These are phyloP conservation scores for Telmatochromis brichardi DNA, from an alignment of 2,113 vertebrate genomes.

Conservation along the genomic window DNA sequence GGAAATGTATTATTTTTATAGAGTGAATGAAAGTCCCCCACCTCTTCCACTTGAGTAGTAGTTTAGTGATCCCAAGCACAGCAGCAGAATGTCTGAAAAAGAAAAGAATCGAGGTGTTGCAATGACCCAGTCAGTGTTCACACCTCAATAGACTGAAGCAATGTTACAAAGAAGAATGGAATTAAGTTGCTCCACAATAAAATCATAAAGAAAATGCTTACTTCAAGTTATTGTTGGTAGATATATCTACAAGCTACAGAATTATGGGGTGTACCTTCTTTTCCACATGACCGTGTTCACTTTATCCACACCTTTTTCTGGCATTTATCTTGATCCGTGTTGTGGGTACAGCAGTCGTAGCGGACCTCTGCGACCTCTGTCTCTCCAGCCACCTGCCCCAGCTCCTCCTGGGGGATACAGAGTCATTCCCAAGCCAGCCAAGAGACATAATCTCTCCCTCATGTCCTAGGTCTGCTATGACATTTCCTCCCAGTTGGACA, in stretches of 20 bases:
- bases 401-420: background rate
- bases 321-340: background rate
- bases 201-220: background rate
- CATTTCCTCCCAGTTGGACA: background rate
- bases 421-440: background rate
- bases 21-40: background rate
- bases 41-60: background rate
- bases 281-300: background rate
- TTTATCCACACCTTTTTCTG: background rate
- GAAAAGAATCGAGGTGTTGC: background rate
- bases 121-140: background rate
- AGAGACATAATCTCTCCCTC: background rate
- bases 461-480: background rate
- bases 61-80: background rate
- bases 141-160: background rate
- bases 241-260: background rate
- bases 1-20: background rate
- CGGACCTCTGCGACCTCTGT: background rate
- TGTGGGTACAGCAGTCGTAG: background rate
- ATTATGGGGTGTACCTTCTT: background rate
- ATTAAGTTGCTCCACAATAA: background rate
- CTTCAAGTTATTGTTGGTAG: background rate
- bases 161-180: background rate
- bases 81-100: background rate
- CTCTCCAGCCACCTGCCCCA: background rate